Evolutionary conservation across 2,113 vertebrate genomes (phyloP).

Genomic region (Myotis davidii): DNA sequence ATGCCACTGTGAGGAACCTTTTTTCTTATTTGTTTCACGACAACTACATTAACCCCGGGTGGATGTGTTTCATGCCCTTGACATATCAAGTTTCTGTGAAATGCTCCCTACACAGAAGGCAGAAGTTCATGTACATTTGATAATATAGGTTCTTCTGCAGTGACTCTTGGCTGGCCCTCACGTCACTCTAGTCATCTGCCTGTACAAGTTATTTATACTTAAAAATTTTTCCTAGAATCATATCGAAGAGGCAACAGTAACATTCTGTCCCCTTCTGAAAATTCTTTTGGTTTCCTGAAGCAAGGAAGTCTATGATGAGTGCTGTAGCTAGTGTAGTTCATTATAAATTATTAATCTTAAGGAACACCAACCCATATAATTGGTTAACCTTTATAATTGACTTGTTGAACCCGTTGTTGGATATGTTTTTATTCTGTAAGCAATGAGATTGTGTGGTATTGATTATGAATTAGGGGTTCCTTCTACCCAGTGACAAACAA

Average conservation of each 20-base stretch:
- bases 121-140: not conserved
- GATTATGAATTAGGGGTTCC: conserved; percentile 28
- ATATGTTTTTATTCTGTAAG: conserved; percentile 29
- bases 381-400: conserved; percentile 26
- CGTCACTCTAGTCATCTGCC: not conserved
- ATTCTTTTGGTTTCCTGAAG: not conserved
- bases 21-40: not conserved
- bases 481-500: not conserved
- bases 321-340: not conserved
- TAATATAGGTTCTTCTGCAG: not conserved
- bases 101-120: not conserved
- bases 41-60: not conserved
- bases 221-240: not conserved
- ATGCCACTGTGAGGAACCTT: not conserved
- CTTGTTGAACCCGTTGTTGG: not conserved
- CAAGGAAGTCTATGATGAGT: not conserved
- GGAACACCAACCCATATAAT: not conserved
- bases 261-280: not conserved
- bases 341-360: conserved; percentile 37
- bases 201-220: not conserved
- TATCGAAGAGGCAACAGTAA: not conserved
- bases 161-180: not conserved
- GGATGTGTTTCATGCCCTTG: not conserved
- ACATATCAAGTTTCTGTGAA: conserved; percentile 41
- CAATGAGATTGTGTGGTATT: not conserved